Percentiles rank a stretch among this genome's conserved stretches.
phyloP scores from a whole-genome alignment of 2,113 vertebrate species.

The Platycercus adscitus region DNA sequence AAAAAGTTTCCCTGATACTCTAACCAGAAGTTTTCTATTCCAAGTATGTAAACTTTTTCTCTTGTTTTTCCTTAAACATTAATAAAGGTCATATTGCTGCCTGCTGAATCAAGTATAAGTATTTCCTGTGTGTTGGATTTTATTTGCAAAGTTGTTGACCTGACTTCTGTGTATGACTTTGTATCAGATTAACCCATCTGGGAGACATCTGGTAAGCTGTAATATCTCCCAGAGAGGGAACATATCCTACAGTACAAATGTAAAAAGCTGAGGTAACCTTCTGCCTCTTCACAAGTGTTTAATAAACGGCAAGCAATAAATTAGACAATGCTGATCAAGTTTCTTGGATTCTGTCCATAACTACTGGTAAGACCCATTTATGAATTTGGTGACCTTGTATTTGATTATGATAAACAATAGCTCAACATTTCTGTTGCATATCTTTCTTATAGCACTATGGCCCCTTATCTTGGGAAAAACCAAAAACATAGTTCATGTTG shows the following conservation, averaged over 20 bases:
- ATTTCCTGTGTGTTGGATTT: slow-evolving; percentile 59
- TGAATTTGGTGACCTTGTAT: neutral
- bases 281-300: neutral
- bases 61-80: neutral
- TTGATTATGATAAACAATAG: neutral
- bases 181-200: slow-evolving; percentile 43
- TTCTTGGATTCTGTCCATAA: neutral
- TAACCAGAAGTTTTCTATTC: neutral
- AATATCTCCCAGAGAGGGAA: slow-evolving; percentile 7
- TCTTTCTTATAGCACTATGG: neutral
- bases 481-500: neutral
- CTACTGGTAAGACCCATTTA: neutral
- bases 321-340: neutral
- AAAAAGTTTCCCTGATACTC: neutral
- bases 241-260: neutral
- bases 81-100: slow-evolving; percentile 36
- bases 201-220: slow-evolving; percentile 53
- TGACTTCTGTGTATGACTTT: slow-evolving; percentile 38
- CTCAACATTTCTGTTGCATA: neutral
- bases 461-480: neutral
- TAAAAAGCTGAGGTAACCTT: slow-evolving; percentile 9
- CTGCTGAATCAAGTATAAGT: slow-evolving; percentile 45
- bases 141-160: slow-evolving; percentile 61
- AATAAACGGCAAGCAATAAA: neutral
- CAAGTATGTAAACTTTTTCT: neutral